Conservation (phyloP, 2,113 vertebrate genomes). For the Scomber scombrus region DNA sequence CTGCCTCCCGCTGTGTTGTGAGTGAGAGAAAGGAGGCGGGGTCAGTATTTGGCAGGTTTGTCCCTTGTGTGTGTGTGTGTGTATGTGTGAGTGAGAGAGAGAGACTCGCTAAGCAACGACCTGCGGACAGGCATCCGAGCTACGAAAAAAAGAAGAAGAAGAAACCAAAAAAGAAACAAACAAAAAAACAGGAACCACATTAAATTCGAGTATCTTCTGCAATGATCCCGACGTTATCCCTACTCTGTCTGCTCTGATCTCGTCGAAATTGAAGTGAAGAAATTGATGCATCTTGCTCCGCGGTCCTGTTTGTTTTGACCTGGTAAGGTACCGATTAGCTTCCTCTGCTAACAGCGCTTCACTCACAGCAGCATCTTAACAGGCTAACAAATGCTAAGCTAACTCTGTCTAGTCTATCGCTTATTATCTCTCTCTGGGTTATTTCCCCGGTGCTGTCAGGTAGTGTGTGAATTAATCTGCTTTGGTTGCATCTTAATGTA, state of each 20-base stretch:
- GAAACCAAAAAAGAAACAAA: too few relatives aligned
- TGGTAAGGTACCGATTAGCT: slow-evolving; percentile 82
- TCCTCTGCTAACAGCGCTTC: slow-evolving; percentile 59
- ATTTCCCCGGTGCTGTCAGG: accelerated
- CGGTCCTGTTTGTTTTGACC: slow-evolving; percentile 82
- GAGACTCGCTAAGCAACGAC: slow-evolving; percentile 71
- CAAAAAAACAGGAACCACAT: slow-evolving; percentile 68
- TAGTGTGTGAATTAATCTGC: too few relatives aligned
- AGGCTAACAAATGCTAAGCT: slow-evolving; percentile 59
- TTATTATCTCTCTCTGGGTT: neutral
- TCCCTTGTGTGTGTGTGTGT: slow-evolving; percentile 30
- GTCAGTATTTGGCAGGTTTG: slow-evolving; percentile 80
- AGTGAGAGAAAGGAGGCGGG: slow-evolving; percentile 68
- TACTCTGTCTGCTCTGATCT: slow-evolving; percentile 48
- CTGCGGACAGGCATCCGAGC: slow-evolving; percentile 69
- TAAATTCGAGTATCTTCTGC: slow-evolving; percentile 50
- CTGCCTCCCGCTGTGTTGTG: slow-evolving; percentile 42
- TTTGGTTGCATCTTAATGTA: accelerated
- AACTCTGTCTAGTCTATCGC: slow-evolving; percentile 25
- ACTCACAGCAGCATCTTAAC: slow-evolving; percentile 53
- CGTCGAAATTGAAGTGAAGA: slow-evolving; percentile 39
- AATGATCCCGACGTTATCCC: slow-evolving; percentile 65
- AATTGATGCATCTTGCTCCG: slow-evolving; percentile 74
- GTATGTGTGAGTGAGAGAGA: slow-evolving; percentile 43
- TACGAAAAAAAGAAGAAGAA: slow-evolving; percentile 8